These are phyloP conservation scores for Actenoides lindsayi DNA, from an alignment of 2,113 vertebrate genomes.

Conservation along the genomic window DNA sequence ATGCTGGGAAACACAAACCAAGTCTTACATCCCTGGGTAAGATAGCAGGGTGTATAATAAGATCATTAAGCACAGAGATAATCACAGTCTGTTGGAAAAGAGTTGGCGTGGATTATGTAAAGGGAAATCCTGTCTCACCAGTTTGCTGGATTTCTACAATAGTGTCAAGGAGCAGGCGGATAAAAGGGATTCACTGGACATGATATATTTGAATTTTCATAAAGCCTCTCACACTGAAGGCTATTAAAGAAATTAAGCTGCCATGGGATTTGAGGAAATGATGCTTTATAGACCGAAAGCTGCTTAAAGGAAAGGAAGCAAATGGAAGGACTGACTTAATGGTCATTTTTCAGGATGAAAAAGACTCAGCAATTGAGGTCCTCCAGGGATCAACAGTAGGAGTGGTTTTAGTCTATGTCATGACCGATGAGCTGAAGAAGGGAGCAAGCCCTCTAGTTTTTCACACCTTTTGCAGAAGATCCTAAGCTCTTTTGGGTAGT, in stretches of 20 bases:
- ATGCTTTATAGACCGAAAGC: neutral
- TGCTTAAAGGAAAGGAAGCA: constrained; percentile 41
- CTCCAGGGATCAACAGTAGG: rapidly evolving
- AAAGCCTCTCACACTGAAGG: constrained; percentile 10
- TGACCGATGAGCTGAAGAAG: neutral
- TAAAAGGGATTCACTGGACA: constrained; percentile 36
- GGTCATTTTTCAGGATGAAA: neutral
- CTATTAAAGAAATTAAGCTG: constrained; percentile 55
- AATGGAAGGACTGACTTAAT: constrained; percentile 38
- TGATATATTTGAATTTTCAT: constrained; percentile 27
- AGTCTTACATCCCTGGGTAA: neutral
- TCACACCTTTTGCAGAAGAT: neutral
- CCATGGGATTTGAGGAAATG: constrained; percentile 19
- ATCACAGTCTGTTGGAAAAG: neutral
- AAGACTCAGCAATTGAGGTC: neutral
- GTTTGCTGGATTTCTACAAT: neutral
- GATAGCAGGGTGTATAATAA: neutral
- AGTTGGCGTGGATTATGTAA: neutral
- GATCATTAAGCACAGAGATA: neutral
- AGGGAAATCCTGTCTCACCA: constrained; percentile 6
- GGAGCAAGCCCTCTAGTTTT: neutral
- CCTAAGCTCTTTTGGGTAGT: neutral
- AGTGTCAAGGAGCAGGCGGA: constrained; percentile 1
- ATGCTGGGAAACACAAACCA: constrained; percentile 7
- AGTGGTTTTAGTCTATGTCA: neutral